Conservation (phyloP, 2,797 vertebrate genomes). For the Siniperca undulata region DNA sequence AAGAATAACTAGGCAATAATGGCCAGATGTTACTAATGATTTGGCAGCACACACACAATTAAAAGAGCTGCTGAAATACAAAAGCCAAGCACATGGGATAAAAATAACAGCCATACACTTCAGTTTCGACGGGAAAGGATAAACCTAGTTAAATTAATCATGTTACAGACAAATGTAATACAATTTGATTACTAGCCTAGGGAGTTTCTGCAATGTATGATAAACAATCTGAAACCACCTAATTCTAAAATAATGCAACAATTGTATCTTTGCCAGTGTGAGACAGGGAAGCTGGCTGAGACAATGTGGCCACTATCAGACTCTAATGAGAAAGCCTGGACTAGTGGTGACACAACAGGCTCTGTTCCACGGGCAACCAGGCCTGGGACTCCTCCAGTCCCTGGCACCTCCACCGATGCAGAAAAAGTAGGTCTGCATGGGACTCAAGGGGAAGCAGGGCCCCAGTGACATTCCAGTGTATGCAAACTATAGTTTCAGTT, state of each 20-base stretch:
- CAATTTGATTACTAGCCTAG: slow-evolving; percentile 49
- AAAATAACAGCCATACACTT: slow-evolving; percentile 8
- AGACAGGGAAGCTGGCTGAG: slow-evolving; percentile 28
- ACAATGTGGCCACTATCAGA: slow-evolving; percentile 74
- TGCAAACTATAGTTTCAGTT: slow-evolving; percentile 56
- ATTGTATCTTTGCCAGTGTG: slow-evolving; percentile 66
- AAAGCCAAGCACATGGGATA: slow-evolving; percentile 17
- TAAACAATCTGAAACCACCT: slow-evolving; percentile 45
- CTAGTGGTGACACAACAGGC: slow-evolving; percentile 57
- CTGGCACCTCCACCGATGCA: slow-evolving; percentile 65
- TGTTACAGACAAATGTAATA: slow-evolving; percentile 63
- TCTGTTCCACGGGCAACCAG: slow-evolving; percentile 53
- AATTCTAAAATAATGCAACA: slow-evolving; percentile 65
- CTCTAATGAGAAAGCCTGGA: slow-evolving; percentile 64
- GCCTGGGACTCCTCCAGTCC: slow-evolving; percentile 57
- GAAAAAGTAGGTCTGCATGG: slow-evolving; percentile 74
- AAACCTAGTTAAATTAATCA: slow-evolving; percentile 55
- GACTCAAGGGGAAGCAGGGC: slow-evolving; percentile 55
- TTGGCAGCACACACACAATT: slow-evolving; percentile 6
- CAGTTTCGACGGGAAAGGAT: slow-evolving; percentile 35
- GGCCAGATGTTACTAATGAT: slow-evolving; percentile 37
- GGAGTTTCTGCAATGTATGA: slow-evolving; percentile 37
- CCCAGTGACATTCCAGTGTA: slow-evolving; percentile 63
- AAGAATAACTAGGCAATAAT: background rate
- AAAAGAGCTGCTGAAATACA: slow-evolving; percentile 22